Conservation (phyloP, 2,888 invertebrate species). For the Pandemis corylana region DNA sequence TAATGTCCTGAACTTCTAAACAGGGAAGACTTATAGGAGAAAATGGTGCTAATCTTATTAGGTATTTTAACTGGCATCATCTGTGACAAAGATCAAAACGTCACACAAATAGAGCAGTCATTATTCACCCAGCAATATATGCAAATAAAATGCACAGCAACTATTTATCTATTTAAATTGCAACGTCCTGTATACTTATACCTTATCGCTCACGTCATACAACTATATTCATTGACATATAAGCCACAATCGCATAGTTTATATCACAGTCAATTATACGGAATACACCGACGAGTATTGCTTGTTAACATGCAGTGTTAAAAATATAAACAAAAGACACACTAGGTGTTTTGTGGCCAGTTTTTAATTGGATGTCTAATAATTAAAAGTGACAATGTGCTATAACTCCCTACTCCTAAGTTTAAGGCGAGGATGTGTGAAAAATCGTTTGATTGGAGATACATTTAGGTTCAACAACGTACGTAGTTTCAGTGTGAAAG, state of each 20-base stretch:
- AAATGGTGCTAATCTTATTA: too few species aligned
- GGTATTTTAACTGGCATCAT: not conserved
- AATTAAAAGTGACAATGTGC: constrained; percentile 56
- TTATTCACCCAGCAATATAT: not conserved
- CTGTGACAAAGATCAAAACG: not conserved
- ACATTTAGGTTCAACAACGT: constrained; percentile 48
- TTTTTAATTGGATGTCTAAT: not conserved
- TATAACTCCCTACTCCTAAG: constrained; percentile 61
- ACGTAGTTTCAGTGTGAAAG: constrained; percentile 66
- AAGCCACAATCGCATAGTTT: constrained; percentile 48
- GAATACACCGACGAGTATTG: constrained; percentile 49
- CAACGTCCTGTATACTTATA: constrained; percentile 26
- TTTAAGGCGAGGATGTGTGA: constrained; percentile 54
- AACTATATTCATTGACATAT: constrained; percentile 53
- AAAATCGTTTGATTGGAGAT: constrained; percentile 47
- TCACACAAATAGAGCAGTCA: not conserved
- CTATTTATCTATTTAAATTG: constrained; percentile 7
- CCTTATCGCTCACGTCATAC: constrained; percentile 48
- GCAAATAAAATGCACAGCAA: not conserved
- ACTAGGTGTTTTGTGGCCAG: not conserved
- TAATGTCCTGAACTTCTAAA: too few species aligned
- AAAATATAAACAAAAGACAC: constrained; percentile 7
- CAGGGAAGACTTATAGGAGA: too few species aligned
- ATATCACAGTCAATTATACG: constrained; percentile 53
- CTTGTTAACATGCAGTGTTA: constrained; percentile 30